Evolutionary conservation across 2,797 vertebrate species (phyloP), one percentile per base, ranked within the genome.

Genomic region (Thalassophryne amazonica): DNA sequence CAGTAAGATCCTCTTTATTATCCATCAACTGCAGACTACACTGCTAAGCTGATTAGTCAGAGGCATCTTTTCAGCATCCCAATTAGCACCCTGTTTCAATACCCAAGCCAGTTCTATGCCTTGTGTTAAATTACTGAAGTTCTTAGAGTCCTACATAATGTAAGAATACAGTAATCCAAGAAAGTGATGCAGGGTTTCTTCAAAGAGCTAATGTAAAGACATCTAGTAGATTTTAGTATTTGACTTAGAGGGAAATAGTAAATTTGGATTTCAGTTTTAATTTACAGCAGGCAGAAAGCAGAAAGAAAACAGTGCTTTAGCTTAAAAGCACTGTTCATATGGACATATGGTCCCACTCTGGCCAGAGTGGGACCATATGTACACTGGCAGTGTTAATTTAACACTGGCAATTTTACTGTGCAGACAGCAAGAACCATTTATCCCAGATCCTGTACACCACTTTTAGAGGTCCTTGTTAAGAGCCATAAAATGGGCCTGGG

Each of bases 11-110:
- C 78, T 80, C 73, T 82, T 81, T 80, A 86, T 85, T 78, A 86
- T 81, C 76, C 41, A 35, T 75, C 77, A 64, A 72, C 64, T 72
- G 69, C 46, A 71, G 73, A 77, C 78, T 77, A 75, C 80, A 82
- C 82, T 70, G 73, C 66, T 87, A 86, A 87, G 85, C 78, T 84
- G 83, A 87, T 86, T 87, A 87, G 63, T 73, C 63, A 19, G 58
- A 67, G 81, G 81, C 54, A 62, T 68, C 78, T 80, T 81, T 81
- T 83, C 73, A 84, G 75, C 62, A 61, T 84, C 86, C 86, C 83
- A 87, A 87, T 87, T 86, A 84, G 57, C 60, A 70, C 36, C 63
- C 5, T 68, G n/a, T 70, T 73, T 60, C 59, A 78, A 80, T 50
- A 63, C 73, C 68, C 46, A 35, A 54, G 77, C 63, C 77, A 68